Evolutionary conservation across 2,888 invertebrate species (phyloP).

Genomic region (Nemapogon koenigi): DNA sequence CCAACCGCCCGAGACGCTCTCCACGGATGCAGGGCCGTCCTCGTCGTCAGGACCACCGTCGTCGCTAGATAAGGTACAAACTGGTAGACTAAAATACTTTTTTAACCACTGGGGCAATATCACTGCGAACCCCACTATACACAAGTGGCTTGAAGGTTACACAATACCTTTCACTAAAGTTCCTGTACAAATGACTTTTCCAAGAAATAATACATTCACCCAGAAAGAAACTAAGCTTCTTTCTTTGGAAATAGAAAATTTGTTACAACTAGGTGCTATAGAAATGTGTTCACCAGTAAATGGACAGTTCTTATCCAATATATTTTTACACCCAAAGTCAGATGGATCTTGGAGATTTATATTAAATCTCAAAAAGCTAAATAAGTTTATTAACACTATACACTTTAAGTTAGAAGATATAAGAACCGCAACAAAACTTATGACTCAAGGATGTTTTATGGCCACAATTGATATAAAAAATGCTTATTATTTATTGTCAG

Average conservation of each 20-base stretch:
- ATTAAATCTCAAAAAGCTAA: slow-evolving; percentile 1
- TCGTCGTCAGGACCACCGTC: no score
- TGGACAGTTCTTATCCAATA: slow-evolving; percentile 7
- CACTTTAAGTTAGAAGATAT: not conserved
- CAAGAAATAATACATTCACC: not conserved
- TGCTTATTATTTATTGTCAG: no score
- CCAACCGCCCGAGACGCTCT: not conserved
- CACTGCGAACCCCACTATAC: not conserved
- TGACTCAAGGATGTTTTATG: no score
- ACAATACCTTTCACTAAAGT: not conserved
- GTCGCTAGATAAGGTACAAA: no score
- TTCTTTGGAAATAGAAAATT: not conserved
- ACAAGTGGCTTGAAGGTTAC: not conserved
- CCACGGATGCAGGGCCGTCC: not conserved
- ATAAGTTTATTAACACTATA: not conserved
- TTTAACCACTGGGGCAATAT: slow-evolving; percentile 1
- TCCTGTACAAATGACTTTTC: not conserved
- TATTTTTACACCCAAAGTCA: not conserved
- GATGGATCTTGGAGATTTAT: not conserved
- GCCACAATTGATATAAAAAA: no score
- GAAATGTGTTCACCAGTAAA: not conserved
- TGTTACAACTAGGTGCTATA: not conserved
- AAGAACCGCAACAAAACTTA: not conserved
- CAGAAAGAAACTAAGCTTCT: not conserved
- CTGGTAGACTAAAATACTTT: slow-evolving; percentile 1